These are phyloP conservation scores for Neodontobutis hainanensis DNA, from an alignment of 2,113 vertebrate genomes.

Conservation along the genomic window DNA sequence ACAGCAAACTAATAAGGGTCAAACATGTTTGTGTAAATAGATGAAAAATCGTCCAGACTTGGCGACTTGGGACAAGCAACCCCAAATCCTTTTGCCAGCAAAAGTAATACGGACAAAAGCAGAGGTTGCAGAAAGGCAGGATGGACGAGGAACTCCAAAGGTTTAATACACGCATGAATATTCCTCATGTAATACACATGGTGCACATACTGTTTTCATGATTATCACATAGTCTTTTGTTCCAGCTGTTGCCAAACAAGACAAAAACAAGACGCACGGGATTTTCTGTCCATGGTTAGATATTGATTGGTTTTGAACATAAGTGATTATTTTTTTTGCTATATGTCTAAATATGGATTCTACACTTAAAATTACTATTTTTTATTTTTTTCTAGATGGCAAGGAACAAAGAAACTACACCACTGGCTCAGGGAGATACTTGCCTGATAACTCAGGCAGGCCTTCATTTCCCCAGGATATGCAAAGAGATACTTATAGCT, in stretches of 20 bases:
- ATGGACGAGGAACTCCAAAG: constrained; percentile 73
- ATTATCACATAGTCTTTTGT: neutral
- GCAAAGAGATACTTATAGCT: neutral
- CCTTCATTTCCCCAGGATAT: neutral
- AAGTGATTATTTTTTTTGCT: neutral
- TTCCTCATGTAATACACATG: neutral
- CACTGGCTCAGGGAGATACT: too few relatives aligned
- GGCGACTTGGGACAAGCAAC: constrained; percentile 71
- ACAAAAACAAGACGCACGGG: constrained; percentile 47
- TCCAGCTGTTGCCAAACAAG: constrained; percentile 43
- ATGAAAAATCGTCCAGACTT: constrained; percentile 74
- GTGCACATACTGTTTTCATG: neutral
- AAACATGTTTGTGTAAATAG: constrained; percentile 46
- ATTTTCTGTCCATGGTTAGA: neutral
- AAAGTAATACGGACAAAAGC: constrained; percentile 73
- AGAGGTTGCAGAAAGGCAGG: constrained; percentile 77
- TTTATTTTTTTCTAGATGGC: too few relatives aligned
- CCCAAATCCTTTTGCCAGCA: constrained; percentile 49
- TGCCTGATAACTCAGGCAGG: neutral
- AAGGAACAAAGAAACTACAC: neutral
- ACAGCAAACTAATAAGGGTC: neutral
- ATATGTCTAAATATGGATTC: neutral
- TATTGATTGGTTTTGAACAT: neutral
- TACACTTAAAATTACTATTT: neutral
- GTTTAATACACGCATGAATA: constrained; percentile 43